Evolutionary conservation across 1,140 invertebrate genomes (phyloP), one percentile per base, ranked within the genome.

Genomic region (Drosophila yakuba): DNA sequence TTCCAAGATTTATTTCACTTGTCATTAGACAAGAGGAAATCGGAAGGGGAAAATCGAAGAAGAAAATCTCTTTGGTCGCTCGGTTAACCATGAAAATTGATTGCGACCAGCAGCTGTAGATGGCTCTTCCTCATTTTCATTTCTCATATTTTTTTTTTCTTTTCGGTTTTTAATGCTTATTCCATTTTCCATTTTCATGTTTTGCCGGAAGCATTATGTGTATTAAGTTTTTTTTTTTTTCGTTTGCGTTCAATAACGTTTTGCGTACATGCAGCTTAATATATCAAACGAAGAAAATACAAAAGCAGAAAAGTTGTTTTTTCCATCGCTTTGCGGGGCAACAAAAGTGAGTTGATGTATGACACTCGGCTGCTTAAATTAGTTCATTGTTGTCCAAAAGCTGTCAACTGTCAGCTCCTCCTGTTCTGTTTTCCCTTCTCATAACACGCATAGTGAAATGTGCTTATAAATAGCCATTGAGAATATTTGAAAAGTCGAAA

Each of bases 71-170:
- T 45, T 60, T 51, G 54, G 41, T 50, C 67, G 76, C 64, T 60
- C 64, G 84, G 80, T 89, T 89, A 89, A 89, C 80, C 84, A 89
- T 89, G 84, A 89, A 89, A 80, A 89, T 89, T 89, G 84, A 89
- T 89, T 78, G 84, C 84, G 68, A 48, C 47, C 45, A 80, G 80
- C 84, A 89, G 84, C 84, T 89, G 84, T 62, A 44, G 44, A 45
- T 41, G 54, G 55, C 41, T 67, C 32, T 51, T 55, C 41, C 57
- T 61, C 54, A 44, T 68, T 61, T 44, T 50, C 20, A 20, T 20
- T 20, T 11, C 36, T 20, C 32, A 35, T 43, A 57, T 35, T 6
- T 35, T 6, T 36, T 56, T 35, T 8, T 36, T 56, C 35, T 52
- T 23, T 47, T 47, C 35, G 32, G 39, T 35, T 58, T 54, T 54